Evolutionary conservation across 2,113 vertebrate genomes (phyloP).

Genomic region (Erinaceus europaeus): DNA sequence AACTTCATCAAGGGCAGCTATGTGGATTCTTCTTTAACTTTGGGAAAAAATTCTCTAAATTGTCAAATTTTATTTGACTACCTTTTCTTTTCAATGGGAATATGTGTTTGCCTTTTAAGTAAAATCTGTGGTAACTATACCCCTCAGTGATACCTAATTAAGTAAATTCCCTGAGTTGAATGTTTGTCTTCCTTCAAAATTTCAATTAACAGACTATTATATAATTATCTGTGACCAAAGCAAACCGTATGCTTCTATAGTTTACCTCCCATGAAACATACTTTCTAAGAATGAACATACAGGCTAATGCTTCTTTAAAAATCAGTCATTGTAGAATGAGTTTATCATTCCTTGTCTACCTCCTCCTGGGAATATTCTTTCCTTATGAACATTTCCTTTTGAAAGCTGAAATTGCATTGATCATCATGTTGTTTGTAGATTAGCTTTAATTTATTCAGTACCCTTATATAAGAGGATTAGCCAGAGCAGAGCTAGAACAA

Average conservation of each 20-base stretch:
- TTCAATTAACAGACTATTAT: not conserved
- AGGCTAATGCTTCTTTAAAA: constrained; percentile 18
- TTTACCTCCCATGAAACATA: not conserved
- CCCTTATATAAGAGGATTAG: constrained; percentile 71
- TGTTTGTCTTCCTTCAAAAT: not conserved
- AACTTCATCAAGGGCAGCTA: too few species aligned
- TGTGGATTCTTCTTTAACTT: too few species aligned
- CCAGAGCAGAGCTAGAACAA: not conserved
- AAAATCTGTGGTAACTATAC: not conserved
- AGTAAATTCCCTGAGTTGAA: not conserved
- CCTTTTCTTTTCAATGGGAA: rapidly evolving
- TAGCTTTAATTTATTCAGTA: constrained; percentile 70
- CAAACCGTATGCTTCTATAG: not conserved
- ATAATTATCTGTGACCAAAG: not conserved
- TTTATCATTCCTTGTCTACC: constrained; percentile 37
- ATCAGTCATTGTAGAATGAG: not conserved
- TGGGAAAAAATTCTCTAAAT: too few species aligned
- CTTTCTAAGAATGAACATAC: not conserved
- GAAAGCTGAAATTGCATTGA: constrained; percentile 54
- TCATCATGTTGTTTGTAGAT: constrained; percentile 68
- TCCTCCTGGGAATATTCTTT: constrained; percentile 12
- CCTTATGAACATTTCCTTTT: constrained; percentile 6
- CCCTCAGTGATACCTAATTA: not conserved
- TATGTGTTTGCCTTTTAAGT: not conserved
- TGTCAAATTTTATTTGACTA: too few species aligned